phyloP scores from a whole-genome alignment of 2,888 invertebrate species.

The Exephanes ischioxanthus region DNA sequence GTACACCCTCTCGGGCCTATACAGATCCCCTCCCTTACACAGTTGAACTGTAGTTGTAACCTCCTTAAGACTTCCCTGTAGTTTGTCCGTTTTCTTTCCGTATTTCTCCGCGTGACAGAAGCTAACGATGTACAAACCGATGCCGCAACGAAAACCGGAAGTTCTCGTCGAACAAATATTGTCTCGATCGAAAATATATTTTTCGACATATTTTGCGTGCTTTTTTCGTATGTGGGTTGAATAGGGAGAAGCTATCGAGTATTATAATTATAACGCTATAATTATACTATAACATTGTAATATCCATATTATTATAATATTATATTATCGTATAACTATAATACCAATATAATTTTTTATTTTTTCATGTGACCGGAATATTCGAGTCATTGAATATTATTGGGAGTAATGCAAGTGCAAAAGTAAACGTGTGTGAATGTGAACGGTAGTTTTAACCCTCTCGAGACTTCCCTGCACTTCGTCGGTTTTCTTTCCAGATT shows the following conservation, averaged over 20 bases:
- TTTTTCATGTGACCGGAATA: background rate
- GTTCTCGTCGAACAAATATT: background rate
- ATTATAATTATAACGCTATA: too few relatives aligned
- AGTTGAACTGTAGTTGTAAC: too few relatives aligned
- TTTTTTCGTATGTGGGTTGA: too few relatives aligned
- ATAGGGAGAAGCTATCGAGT: too few relatives aligned
- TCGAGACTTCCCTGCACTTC: background rate
- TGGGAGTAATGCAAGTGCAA: background rate
- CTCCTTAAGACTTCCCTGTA: too few relatives aligned
- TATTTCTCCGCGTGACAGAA: background rate
- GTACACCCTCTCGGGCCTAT: too few relatives aligned
- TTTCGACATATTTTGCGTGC: too few relatives aligned
- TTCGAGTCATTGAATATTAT: background rate
- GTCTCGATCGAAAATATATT: too few relatives aligned
- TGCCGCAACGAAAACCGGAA: slow-evolving; percentile 32
- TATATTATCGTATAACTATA: background rate
- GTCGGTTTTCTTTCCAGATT: slow-evolving; percentile 6
- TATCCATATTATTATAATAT: background rate
- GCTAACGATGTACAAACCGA: background rate
- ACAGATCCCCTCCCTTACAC: too few relatives aligned
- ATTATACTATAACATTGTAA: too few relatives aligned
- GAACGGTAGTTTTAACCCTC: too few relatives aligned
- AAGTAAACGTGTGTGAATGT: too few relatives aligned
- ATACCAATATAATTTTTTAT: background rate
- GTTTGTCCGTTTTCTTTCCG: background rate